phyloP scores from a whole-genome alignment of 2,888 invertebrate species.

The Pterobdella sp. region DNA sequence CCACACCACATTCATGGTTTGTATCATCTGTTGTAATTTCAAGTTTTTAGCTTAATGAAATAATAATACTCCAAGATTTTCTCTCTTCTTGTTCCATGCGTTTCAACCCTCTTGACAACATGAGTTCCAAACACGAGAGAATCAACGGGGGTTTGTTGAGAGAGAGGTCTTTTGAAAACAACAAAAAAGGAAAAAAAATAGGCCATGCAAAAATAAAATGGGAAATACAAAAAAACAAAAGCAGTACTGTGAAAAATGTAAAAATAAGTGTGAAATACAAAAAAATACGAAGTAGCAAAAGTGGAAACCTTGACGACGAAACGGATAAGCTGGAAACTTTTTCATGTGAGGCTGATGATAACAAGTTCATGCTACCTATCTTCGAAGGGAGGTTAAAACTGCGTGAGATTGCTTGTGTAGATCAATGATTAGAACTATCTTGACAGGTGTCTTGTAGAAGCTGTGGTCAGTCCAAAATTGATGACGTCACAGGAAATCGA shows the following conservation, averaged over 20 bases:
- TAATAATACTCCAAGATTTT: not conserved
- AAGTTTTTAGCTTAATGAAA: not conserved
- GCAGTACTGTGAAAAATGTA: not conserved
- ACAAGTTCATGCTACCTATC: not conserved
- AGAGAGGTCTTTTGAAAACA: conserved; percentile 5
- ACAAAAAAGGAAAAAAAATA: conserved; percentile 30
- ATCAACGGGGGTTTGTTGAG: conserved; percentile 18
- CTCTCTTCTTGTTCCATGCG: not conserved
- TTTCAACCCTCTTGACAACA: not conserved
- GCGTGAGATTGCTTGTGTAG: not conserved
- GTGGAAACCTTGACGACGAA: not conserved
- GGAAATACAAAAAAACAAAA: conserved; percentile 43
- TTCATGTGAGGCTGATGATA: not conserved
- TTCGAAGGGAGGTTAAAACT: not conserved
- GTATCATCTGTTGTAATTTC: conserved; percentile 13
- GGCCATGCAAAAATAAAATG: conserved; percentile 47
- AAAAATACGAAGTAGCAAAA: not conserved
- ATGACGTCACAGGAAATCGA: not conserved
- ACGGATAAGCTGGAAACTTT: not conserved
- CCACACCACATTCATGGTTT: conserved; percentile 45
- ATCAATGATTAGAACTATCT: not conserved
- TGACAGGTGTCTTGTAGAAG: not conserved
- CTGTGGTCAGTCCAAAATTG: not conserved
- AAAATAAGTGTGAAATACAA: not conserved
- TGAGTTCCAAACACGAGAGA: conserved; percentile 13